Evolutionary conservation across 2,888 invertebrate genomes (phyloP), one percentile per base, ranked within the genome.

Genomic region (Plebejus anna): DNA sequence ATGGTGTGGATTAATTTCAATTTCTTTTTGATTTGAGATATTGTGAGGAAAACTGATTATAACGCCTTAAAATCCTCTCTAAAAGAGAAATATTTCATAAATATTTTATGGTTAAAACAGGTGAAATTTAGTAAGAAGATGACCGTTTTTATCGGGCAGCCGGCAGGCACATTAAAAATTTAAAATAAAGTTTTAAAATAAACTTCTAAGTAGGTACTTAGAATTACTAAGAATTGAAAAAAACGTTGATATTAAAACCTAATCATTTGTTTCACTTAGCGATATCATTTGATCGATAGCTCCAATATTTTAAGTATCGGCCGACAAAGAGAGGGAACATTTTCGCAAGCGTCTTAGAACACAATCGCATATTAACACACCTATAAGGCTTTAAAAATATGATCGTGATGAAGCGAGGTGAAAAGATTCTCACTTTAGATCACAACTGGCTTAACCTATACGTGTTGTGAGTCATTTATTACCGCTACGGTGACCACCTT

Each of bases 381-480:
- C 55, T 71, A 75, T 78, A 71, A 77, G 76, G 76, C 81, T 83
- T 82, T 82, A 80, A 85, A 87, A 88, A 90, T 87, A 86, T 86
- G 84, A 84, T 86, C 84, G 81, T 78, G 81, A 81, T 82, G 83
- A 84, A 82, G 79, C 81, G 84, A 83, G 83, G 84, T 86, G 87
- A 88, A 88, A 86, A 88, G 88, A 88, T 87, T 83, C 87, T 88
- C 88, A 88, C 87, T 82, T 86, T 88, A 90, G 90, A 91, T 89
- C 88, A 86, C 86, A 83, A 87, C 82, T 84, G 86, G 84, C 84
- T 89, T 89, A 90, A 91, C 91, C 90, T 87, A 88, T 84, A 88
- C 87, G 88, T 91, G 88, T 89, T 89, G 86, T 83, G 85, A 89
- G 88, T 90, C 90, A 91, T 92, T 91, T 91, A 91, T 92, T 90